Conservation (phyloP, 2,113 vertebrate genomes). For the Pongo pygmaeus region DNA sequence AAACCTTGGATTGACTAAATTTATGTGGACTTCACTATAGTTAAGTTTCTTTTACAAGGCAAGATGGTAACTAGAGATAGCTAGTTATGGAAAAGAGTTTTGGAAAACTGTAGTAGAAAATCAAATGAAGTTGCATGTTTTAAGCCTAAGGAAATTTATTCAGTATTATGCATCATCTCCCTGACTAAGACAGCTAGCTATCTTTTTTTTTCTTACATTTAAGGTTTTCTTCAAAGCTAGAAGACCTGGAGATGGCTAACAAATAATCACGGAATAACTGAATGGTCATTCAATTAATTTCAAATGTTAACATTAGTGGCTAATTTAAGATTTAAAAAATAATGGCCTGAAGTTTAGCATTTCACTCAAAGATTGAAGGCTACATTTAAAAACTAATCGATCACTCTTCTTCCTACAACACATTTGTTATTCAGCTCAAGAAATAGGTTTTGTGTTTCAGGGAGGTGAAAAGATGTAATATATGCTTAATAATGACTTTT, state of each 20-base stretch:
- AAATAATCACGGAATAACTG: not conserved
- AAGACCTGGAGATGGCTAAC: not conserved
- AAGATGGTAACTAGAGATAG: not conserved
- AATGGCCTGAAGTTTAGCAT: not conserved
- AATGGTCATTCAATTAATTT: not conserved
- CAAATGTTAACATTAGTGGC: not conserved
- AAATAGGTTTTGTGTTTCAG: not conserved
- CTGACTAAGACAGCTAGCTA: not conserved
- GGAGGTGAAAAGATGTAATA: not conserved
- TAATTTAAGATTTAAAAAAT: slow-evolving; percentile 11
- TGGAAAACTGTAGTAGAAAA: slow-evolving; percentile 25
- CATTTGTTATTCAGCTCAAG: slow-evolving; percentile 14
- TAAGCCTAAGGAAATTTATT: not conserved
- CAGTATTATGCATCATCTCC: not conserved
- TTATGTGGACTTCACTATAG: not conserved
- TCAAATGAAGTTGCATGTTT: not conserved
- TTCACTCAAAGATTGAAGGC: not conserved
- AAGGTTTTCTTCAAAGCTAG: not conserved
- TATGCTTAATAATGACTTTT: not conserved
- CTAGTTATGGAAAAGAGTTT: not conserved
- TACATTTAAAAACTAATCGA: not conserved
- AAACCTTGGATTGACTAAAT: slow-evolving; percentile 6
- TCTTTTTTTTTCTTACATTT: not conserved
- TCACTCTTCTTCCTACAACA: not conserved
- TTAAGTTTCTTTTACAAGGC: not conserved